Evolutionary conservation across 2,113 vertebrate species (phyloP).

Genomic region (Mohoua ochrocephala): DNA sequence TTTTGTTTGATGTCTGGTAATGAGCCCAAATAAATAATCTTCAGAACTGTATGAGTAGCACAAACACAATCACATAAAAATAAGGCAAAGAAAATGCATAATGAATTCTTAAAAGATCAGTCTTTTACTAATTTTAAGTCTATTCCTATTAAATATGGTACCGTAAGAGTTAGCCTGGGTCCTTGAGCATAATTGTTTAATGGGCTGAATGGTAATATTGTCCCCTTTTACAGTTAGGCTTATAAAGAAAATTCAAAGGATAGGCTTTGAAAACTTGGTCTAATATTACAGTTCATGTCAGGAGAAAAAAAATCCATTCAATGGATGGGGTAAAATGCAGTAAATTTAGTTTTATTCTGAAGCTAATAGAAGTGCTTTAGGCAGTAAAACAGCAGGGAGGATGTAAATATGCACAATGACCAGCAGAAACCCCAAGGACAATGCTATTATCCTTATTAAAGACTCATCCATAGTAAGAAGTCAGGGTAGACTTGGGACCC

Average conservation of each 20-base stretch:
- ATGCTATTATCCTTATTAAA: neutral
- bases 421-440: neutral
- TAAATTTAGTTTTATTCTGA: neutral
- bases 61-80: neutral
- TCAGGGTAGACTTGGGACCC: neutral
- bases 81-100: neutral
- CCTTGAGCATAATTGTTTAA: neutral
- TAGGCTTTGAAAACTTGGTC: neutral
- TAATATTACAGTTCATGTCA: neutral
- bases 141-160: neutral
- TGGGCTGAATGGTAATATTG: neutral
- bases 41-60: neutral
- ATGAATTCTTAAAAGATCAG: neutral
- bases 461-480: neutral
- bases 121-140: neutral
- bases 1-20: neutral
- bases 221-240: neutral
- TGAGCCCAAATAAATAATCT: neutral
- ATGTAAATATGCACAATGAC: neutral
- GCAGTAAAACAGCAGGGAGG: neutral
- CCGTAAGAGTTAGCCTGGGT: neutral
- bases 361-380: neutral
- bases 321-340: neutral
- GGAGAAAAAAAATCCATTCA: neutral
- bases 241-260: neutral